A percentile compares a stretch with the other conserved stretches of the same genome.
These are phyloP conservation scores for Pachliopta kotzebuea DNA, from an alignment of 2,888 invertebrate species.

Conservation along the genomic window DNA sequence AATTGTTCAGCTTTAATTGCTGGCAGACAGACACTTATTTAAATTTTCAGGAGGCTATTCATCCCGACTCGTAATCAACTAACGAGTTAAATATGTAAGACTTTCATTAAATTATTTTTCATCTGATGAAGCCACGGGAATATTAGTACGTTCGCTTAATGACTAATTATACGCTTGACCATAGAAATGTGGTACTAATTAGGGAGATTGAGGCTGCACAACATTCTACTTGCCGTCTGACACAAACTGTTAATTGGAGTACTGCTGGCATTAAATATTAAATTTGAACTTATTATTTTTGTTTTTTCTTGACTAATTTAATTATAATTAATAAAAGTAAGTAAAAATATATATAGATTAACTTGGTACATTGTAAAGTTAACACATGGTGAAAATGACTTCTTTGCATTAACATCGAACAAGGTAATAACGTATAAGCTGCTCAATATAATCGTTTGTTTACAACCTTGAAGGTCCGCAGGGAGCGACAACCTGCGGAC, in stretches of 20 bases:
- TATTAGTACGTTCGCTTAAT: too few species aligned
- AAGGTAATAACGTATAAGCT: slow-evolving; percentile 21
- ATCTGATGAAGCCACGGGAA: too few species aligned
- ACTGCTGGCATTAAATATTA: too few species aligned
- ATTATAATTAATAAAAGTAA: too few species aligned
- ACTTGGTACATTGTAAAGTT: background rate
- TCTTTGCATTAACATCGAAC: slow-evolving; percentile 12
- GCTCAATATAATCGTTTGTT: slow-evolving; percentile 27
- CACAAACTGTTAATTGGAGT: too few species aligned
- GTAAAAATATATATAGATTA: too few species aligned
- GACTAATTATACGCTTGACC: too few species aligned
- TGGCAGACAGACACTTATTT: background rate
- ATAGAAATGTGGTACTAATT: too few species aligned
- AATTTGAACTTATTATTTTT: too few species aligned
- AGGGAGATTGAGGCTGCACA: too few species aligned
- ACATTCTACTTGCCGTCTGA: too few species aligned
- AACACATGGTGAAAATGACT: slow-evolving; percentile 16
- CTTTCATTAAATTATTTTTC: background rate
- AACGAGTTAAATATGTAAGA: background rate
- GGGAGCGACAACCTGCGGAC: slow-evolving; percentile 28
- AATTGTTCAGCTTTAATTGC: background rate
- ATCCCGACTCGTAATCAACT: background rate
- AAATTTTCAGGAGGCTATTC: background rate
- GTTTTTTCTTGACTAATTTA: too few species aligned
- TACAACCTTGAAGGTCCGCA: slow-evolving; percentile 28